Base-by-base conservation (phyloP, 2,113 vertebrate genomes). In the Stegastes partitus region DNA sequence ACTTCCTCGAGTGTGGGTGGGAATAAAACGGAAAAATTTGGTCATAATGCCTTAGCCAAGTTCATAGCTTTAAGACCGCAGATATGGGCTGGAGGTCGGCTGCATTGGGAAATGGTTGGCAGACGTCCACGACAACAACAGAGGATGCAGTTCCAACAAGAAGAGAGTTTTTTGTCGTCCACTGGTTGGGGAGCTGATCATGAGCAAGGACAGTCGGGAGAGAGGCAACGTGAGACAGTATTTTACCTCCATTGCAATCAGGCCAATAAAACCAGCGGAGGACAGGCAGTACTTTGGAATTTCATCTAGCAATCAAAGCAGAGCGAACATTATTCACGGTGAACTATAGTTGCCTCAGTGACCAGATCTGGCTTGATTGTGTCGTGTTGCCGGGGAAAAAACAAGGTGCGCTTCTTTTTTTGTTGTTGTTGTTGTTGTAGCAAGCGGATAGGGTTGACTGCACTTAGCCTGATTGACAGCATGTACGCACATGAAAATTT, bases 191-290 rank as follows among this genome's bases (percentile, higher is more conserved):
- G 26, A 4, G 34, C 25, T 19, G 37, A 69, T 49, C 21, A 63
- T 22, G 39, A 65, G 39, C 19, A 57, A 16, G 26, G 26, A 54
- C 39, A 28, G 11, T 31, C 16, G 51, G 49, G 50, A 9, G 50
- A 39, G 31, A 56, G 58, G 28, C 39, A 14, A 2, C 9, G 53
- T 57, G 10, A n/a, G 31, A 44, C 39, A 22, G 31, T 18, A 61
- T 63, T 82, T 85, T 61, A 64, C 51, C 63, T 77, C 73, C 19
- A 37, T 14, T 78, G 75, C 76, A 79, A 90, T 88, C 80, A 84
- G 21, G 12, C 55, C 79, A 84, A 80, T 90, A 78, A 81, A 75
- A 84, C 47, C 37, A 26, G 31, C 53, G 47, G 28, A 68, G 28
- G 77, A 74, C 64, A 58, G 58, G 26, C 56, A 55, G 34, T 23